A percentile compares a stretch with the other conserved stretches of the same genome.
Evolutionary conservation across 2,797 vertebrate species (phyloP).

Genomic region (Silurus aristotelis): DNA sequence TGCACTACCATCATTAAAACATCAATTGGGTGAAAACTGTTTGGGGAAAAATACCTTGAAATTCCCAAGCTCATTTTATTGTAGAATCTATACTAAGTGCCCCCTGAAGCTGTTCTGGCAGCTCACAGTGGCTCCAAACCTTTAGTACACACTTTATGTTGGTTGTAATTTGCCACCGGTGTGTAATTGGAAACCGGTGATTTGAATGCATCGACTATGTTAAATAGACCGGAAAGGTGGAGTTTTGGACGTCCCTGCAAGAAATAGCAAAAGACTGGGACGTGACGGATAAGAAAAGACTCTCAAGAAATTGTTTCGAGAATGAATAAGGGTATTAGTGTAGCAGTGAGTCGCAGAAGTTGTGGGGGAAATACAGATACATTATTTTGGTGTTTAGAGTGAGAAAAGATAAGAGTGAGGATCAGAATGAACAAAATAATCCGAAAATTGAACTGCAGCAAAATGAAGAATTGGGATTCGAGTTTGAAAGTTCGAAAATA

Average conservation of each 20-base stretch:
- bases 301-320: background rate
- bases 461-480: background rate
- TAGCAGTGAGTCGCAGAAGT: background rate
- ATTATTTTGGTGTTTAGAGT: background rate
- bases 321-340: background rate
- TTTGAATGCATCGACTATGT: background rate
- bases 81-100: background rate
- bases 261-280: background rate
- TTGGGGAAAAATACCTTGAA: background rate
- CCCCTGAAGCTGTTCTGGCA: background rate
- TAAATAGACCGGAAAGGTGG: background rate
- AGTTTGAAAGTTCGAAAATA: background rate
- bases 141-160: background rate
- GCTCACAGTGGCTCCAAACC: background rate
- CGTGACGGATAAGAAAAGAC: background rate
- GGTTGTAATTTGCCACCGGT: background rate
- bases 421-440: background rate
- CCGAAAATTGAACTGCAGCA: background rate
- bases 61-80: background rate
- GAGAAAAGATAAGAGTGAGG: background rate
- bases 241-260: background rate
- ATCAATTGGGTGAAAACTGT: background rate
- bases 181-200: background rate
- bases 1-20: background rate
- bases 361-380: background rate